Conservation (phyloP, 2,113 vertebrate genomes). For the Chloebia gouldiae region DNA sequence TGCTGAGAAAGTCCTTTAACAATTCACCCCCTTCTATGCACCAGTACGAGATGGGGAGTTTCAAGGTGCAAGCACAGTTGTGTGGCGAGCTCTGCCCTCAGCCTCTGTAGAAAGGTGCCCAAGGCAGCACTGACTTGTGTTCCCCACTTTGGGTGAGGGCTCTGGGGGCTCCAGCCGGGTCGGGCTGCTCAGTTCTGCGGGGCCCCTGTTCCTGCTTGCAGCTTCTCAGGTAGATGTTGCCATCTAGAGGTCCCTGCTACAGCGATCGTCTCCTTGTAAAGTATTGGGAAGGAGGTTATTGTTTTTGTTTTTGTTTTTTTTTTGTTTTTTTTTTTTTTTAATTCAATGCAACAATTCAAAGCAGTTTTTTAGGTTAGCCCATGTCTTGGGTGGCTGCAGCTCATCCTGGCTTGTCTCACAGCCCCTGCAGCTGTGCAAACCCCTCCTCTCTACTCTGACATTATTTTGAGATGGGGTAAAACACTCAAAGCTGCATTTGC, state of each 20-base stretch:
- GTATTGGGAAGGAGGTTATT: background rate
- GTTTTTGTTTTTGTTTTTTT: no score
- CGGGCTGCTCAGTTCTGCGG: background rate
- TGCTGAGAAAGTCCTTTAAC: background rate
- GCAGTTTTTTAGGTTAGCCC: background rate
- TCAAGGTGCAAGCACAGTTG: background rate
- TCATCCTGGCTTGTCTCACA: rapidly evolving
- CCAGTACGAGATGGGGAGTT: rapidly evolving
- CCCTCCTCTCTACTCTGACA: background rate
- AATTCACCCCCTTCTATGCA: background rate
- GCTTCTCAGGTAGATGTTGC: constrained; percentile 46
- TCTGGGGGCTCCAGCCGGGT: background rate
- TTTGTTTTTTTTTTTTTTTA: background rate
- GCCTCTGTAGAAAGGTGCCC: background rate
- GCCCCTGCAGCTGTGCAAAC: background rate
- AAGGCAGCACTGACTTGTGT: background rate
- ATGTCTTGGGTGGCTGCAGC: background rate
- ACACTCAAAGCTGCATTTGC: background rate
- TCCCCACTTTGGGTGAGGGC: background rate
- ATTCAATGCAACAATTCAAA: background rate
- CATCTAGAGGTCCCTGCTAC: constrained; percentile 55
- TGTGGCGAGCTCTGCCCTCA: background rate
- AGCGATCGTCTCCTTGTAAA: background rate
- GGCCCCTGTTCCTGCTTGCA: background rate
- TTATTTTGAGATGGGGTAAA: background rate